phyloP scores from a whole-genome alignment of 2,888 invertebrate genomes.

The Acrobasis consociella region DNA sequence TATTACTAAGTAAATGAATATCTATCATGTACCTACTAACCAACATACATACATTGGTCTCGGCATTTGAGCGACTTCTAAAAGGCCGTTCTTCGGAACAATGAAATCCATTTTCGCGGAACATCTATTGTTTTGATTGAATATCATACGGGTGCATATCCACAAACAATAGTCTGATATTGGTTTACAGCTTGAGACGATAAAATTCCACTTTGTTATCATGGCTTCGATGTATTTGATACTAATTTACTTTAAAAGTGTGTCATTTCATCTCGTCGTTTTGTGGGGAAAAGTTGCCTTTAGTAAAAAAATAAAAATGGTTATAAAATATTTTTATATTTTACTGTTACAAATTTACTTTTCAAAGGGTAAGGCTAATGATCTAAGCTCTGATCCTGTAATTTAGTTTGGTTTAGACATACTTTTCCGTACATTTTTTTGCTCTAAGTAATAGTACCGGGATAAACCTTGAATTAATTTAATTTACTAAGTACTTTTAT shows the following conservation, averaged over 20 bases:
- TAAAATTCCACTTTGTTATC: slow-evolving; percentile 47
- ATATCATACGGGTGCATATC: slow-evolving; percentile 61
- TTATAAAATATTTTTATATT: slow-evolving; percentile 9
- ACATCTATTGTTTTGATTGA: slow-evolving; percentile 64
- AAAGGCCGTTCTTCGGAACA: slow-evolving; percentile 44
- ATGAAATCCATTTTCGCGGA: slow-evolving; percentile 60
- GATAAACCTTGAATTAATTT: no score
- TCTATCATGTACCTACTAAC: neutral
- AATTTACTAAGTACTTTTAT: no score
- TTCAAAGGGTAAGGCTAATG: slow-evolving; percentile 4
- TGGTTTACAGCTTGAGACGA: slow-evolving; percentile 57
- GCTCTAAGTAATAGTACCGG: no score
- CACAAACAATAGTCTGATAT: slow-evolving; percentile 69
- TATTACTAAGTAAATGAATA: neutral
- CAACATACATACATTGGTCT: slow-evolving; percentile 7
- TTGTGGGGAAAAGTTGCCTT: slow-evolving; percentile 5
- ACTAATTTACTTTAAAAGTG: slow-evolving; percentile 21
- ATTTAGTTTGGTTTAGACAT: no score
- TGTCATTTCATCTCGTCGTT: slow-evolving; percentile 9
- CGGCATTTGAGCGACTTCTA: slow-evolving; percentile 28
- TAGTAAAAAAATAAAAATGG: slow-evolving; percentile 4
- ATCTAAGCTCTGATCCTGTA: neutral
- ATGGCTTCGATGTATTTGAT: slow-evolving; percentile 34
- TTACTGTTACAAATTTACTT: slow-evolving; percentile 7
- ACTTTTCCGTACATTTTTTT: no score